Conservation (phyloP, 2,888 invertebrate genomes). For the Elgonia sp. region DNA sequence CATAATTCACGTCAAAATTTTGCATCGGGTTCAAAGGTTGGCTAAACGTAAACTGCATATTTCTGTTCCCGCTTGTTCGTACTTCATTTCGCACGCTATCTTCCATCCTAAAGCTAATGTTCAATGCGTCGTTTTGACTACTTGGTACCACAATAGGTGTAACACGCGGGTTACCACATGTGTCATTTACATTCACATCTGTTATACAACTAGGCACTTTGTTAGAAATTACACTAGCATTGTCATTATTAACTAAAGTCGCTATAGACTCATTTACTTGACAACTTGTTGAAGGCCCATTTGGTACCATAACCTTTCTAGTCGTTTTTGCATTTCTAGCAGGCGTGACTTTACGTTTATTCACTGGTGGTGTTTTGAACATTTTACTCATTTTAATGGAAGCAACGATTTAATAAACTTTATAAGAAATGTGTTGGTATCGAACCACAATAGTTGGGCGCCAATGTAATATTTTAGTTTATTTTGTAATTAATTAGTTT, state of each 20-base stretch:
- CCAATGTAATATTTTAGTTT: neutral
- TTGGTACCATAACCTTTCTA: neutral
- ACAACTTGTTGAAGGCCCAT: neutral
- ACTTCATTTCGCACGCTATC: neutral
- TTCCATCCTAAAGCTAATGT: neutral
- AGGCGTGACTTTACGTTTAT: neutral
- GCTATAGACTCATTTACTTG: too few species aligned
- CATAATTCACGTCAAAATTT: neutral
- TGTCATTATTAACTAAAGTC: too few species aligned
- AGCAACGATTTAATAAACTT: too few species aligned
- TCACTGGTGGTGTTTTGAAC: slow-evolving; percentile 42
- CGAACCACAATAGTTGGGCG: slow-evolving; percentile 46
- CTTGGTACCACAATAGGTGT: too few species aligned
- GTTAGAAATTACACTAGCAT: too few species aligned
- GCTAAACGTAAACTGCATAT: slow-evolving; percentile 8
- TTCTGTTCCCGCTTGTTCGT: too few species aligned
- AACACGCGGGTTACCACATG: neutral
- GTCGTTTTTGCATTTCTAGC: neutral
- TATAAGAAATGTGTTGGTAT: neutral
- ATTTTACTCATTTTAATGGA: slow-evolving; percentile 10
- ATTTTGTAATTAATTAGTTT: too few species aligned
- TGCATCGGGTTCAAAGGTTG: neutral
- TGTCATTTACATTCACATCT: too few species aligned
- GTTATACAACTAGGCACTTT: too few species aligned
- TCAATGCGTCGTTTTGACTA: neutral